Percentiles rank a stretch among this genome's conserved stretches.
phyloP scores from a whole-genome alignment of 2,888 invertebrate species.

The Sabatieria punctata region DNA sequence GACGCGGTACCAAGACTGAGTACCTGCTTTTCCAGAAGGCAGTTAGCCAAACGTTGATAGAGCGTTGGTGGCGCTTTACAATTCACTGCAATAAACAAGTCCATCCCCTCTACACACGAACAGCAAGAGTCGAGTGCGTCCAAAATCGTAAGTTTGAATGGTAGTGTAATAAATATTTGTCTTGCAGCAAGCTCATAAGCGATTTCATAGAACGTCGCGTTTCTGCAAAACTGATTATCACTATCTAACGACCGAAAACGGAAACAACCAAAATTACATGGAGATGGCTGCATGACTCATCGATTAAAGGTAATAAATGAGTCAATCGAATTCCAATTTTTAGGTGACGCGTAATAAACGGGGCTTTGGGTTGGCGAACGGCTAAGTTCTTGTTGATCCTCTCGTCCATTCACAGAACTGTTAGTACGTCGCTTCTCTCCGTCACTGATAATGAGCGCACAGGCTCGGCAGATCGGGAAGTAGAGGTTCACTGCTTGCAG shows the following conservation, averaged over 20 bases:
- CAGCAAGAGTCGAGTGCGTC: constrained; percentile 62
- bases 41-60: too few relatives aligned
- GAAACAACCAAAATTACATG: constrained; percentile 43
- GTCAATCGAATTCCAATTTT: constrained; percentile 73
- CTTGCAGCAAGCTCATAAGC: too few relatives aligned
- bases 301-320: constrained; percentile 48
- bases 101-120: constrained; percentile 35
- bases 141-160: constrained; percentile 69
- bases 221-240: constrained; percentile 41
- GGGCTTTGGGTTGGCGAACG: constrained; percentile 63
- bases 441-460: too few relatives aligned
- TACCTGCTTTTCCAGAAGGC: too few relatives aligned
- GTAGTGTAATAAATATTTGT: constrained; percentile 73
- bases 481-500: too few relatives aligned
- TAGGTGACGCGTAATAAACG: constrained; percentile 77
- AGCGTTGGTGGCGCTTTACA: too few relatives aligned
- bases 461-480: too few relatives aligned
- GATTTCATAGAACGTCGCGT: constrained; percentile 57
- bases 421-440: constrained; percentile 30
- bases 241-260: constrained; percentile 42
- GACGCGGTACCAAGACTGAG: too few relatives aligned
- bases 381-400: constrained; percentile 63
- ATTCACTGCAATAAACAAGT: too few relatives aligned
- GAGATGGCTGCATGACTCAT: too few relatives aligned
- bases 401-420: constrained; percentile 39